Conservation (phyloP, 1,140 invertebrate genomes). For the Drosophila ogumai region DNA sequence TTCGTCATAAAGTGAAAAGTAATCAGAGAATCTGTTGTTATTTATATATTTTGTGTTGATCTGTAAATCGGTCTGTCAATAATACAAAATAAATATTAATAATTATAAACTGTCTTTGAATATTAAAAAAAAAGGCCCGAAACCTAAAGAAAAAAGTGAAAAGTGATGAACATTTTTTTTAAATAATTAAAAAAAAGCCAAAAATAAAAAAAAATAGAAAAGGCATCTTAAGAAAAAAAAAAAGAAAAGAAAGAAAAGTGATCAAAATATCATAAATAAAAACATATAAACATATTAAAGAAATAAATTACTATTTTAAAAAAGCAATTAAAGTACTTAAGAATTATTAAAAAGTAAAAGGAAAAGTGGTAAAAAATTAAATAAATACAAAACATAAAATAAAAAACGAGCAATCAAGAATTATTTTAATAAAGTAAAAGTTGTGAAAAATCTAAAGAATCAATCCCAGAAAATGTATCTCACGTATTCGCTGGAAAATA, state of each 20-base stretch:
- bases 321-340: too few species aligned
- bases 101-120: background rate
- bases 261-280: background rate
- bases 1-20: slow-evolving; percentile 11
- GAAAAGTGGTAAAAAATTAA: background rate
- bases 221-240: background rate
- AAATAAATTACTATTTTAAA: too few species aligned
- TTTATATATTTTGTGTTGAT: background rate
- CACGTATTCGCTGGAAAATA: too few species aligned
- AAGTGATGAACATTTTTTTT: background rate
- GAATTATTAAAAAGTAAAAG: too few species aligned
- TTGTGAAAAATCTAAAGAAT: background rate
- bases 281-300: too few species aligned
- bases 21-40: background rate
- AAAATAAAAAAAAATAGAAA: background rate
- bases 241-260: background rate
- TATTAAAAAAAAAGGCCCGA: background rate
- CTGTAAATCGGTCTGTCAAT: background rate
- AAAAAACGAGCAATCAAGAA: background rate
- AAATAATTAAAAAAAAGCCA: too few species aligned
- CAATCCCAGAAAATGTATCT: background rate
- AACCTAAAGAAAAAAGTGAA: background rate
- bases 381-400: background rate
- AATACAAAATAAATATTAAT: background rate
- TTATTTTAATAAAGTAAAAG: background rate